phyloP scores from a whole-genome alignment of 1,140 invertebrate genomes.

The Dendrolimus kikuchii region DNA sequence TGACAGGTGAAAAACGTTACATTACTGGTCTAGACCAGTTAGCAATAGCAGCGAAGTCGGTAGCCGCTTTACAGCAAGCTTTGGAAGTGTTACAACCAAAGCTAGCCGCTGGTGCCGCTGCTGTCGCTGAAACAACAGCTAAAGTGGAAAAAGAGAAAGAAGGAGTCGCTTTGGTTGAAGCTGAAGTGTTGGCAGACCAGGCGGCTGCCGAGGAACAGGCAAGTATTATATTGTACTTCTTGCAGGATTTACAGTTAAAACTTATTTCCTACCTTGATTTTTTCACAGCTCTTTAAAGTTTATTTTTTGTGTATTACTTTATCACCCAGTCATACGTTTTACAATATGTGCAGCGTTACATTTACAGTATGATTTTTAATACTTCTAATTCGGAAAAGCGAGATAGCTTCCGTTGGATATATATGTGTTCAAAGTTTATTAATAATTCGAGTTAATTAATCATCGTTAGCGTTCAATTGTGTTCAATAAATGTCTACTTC shows the following conservation, averaged over 20 bases:
- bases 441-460: background rate
- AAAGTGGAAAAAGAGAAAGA: constrained; percentile 88
- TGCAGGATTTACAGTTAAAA: too few species aligned
- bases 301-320: too few species aligned
- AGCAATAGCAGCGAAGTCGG: constrained; percentile 86
- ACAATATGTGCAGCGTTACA: too few species aligned
- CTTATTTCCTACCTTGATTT: too few species aligned
- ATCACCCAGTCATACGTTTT: too few species aligned
- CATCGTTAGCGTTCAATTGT: background rate
- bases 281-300: too few species aligned
- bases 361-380: too few species aligned
- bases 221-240: background rate
- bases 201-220: constrained; percentile 76
- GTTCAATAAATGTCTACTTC: background rate
- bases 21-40: constrained; percentile 91
- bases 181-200: constrained; percentile 79
- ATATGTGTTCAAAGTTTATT: background rate
- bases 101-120: constrained; percentile 86
- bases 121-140: constrained; percentile 85
- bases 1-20: constrained; percentile 81
- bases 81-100: constrained; percentile 90
- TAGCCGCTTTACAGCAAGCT: constrained; percentile 89
- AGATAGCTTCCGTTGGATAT: too few species aligned
- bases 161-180: constrained; percentile 86
- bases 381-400: too few species aligned